phyloP scores from a whole-genome alignment of 1,140 invertebrate genomes.

The Harlomillsia oculata region DNA sequence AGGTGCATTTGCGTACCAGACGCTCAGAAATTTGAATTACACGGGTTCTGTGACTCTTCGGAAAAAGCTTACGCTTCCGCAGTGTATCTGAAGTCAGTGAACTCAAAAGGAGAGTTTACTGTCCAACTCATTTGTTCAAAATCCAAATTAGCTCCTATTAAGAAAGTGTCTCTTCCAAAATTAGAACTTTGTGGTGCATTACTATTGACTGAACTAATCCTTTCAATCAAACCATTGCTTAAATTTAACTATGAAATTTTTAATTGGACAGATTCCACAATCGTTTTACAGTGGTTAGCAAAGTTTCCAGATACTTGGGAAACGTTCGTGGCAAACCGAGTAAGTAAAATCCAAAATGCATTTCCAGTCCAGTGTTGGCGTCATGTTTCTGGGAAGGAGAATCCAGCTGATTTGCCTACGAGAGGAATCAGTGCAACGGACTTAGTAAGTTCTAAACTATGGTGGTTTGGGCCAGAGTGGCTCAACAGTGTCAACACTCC shows the following conservation, averaged over 20 bases:
- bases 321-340: conserved; percentile 41
- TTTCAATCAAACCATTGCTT: neutral
- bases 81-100: neutral
- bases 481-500: neutral
- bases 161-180: conserved; percentile 32
- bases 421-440: conserved; percentile 37
- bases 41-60: conserved; percentile 8
- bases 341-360: conserved; percentile 39
- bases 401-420: conserved; percentile 43
- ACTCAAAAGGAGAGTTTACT: neutral
- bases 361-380: conserved; percentile 38
- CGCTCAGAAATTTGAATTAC: neutral
- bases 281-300: conserved; percentile 38
- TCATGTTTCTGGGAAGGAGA: conserved; percentile 39
- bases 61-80: conserved; percentile 2
- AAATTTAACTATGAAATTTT: neutral
- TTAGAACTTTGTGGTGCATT: conserved; percentile 38
- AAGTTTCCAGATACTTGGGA: conserved; percentile 35
- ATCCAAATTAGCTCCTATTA: conserved; percentile 35
- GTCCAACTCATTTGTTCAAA: conserved; percentile 21
- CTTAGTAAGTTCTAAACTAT: conserved; percentile 37
- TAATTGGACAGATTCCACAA: conserved; percentile 39
- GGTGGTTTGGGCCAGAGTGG: conserved; percentile 40
- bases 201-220: conserved; percentile 32
- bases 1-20: neutral